Conservation (phyloP, 2,797 vertebrate genomes). For the Hapalemur alaotrensis region DNA sequence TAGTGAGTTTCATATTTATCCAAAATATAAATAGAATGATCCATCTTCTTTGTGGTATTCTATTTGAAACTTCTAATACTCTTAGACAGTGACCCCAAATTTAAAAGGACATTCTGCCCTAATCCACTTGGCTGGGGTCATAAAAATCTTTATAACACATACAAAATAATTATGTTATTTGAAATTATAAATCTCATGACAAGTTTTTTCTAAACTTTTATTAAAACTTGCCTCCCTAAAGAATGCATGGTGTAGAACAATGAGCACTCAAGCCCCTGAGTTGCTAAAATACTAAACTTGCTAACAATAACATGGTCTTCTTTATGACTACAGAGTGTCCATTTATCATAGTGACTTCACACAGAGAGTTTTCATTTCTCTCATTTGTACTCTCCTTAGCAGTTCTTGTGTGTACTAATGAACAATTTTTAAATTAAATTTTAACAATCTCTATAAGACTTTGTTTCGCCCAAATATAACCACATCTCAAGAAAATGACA, state of each 20-base stretch:
- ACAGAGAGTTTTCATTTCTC: background rate
- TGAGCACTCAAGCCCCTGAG: background rate
- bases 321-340: background rate
- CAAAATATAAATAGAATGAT: background rate
- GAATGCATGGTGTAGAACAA: background rate
- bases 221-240: background rate
- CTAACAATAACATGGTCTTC: background rate
- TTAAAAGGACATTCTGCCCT: background rate
- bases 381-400: background rate
- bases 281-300: background rate
- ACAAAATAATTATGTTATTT: background rate
- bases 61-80: background rate
- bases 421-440: background rate
- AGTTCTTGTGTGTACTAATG: background rate
- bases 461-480: background rate
- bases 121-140: background rate
- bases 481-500: background rate
- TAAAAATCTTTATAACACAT: background rate
- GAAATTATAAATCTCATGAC: background rate
- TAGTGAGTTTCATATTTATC: background rate
- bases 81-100: background rate
- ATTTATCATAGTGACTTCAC: background rate
- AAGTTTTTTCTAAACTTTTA: background rate
- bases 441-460: background rate
- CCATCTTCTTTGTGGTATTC: background rate